phyloP scores from a whole-genome alignment of 2,797 vertebrate species.

The Schizothorax lantsangensis region DNA sequence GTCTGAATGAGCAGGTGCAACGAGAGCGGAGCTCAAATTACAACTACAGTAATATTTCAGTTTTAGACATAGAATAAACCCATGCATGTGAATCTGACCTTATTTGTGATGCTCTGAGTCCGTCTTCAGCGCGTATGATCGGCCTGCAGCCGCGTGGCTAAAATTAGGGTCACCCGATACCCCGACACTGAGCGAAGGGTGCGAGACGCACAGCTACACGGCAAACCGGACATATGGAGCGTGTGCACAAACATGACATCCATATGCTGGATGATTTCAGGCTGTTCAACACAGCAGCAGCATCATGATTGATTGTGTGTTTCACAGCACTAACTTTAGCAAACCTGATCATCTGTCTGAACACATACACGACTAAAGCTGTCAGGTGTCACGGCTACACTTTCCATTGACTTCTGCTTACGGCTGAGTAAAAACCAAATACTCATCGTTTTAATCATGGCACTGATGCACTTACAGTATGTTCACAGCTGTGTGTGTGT shows the following conservation, averaged over 20 bases:
- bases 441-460: not conserved
- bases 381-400: not conserved
- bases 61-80: not conserved
- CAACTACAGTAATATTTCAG: not conserved
- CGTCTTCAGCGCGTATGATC: slow-evolving; percentile 52
- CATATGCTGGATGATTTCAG: not conserved
- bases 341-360: not conserved
- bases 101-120: not conserved
- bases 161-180: slow-evolving; percentile 73
- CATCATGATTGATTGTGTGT: not conserved
- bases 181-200: slow-evolving; percentile 33
- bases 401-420: not conserved
- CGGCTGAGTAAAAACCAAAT: not conserved
- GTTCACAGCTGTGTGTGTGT: too few relatives aligned
- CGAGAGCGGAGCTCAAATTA: not conserved
- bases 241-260: not conserved
- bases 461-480: not conserved
- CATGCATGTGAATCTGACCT: not conserved
- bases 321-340: not conserved
- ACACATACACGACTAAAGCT: not conserved
- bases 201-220: slow-evolving; percentile 11
- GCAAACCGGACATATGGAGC: not conserved
- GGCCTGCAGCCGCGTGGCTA: slow-evolving; percentile 62
- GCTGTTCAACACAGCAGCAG: not conserved
- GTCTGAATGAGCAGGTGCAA: slow-evolving; percentile 17